These are phyloP conservation scores for Globodera rostochiensis DNA, from an alignment of 1,140 invertebrate genomes.

Conservation along the genomic window DNA sequence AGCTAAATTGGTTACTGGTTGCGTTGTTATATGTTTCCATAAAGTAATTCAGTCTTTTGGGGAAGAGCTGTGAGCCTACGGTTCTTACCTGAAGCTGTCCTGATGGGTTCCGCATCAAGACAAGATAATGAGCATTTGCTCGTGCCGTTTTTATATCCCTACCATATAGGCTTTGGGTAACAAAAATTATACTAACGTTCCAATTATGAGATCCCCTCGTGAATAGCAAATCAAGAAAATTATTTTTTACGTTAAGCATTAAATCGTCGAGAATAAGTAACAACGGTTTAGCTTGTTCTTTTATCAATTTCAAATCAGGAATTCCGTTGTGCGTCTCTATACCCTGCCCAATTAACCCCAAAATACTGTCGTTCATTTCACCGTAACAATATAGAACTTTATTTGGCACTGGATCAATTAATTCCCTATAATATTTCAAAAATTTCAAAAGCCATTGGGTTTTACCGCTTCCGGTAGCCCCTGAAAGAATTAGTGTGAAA, in stretches of 20 bases:
- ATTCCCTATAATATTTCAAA: neutral
- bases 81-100: slow-evolving; percentile 4
- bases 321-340: neutral
- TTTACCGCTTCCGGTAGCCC: neutral
- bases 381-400: neutral
- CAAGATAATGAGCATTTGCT: slow-evolving; percentile 14
- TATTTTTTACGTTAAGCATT: slow-evolving; percentile 6
- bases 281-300: neutral
- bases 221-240: slow-evolving; percentile 5
- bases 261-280: slow-evolving; percentile 2
- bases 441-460: neutral
- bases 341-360: neutral
- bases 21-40: neutral
- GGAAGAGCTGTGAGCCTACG: slow-evolving; percentile 6
- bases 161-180: slow-evolving; percentile 1
- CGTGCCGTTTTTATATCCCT: neutral
- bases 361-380: neutral
- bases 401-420: neutral
- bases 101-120: neutral
- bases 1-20: neutral
- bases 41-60: neutral
- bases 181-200: neutral
- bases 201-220: neutral
- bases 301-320: neutral
- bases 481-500: too few species aligned